These are phyloP conservation scores for Cheilosia urbana DNA, from an alignment of 2,888 invertebrate genomes.

Conservation along the genomic window DNA sequence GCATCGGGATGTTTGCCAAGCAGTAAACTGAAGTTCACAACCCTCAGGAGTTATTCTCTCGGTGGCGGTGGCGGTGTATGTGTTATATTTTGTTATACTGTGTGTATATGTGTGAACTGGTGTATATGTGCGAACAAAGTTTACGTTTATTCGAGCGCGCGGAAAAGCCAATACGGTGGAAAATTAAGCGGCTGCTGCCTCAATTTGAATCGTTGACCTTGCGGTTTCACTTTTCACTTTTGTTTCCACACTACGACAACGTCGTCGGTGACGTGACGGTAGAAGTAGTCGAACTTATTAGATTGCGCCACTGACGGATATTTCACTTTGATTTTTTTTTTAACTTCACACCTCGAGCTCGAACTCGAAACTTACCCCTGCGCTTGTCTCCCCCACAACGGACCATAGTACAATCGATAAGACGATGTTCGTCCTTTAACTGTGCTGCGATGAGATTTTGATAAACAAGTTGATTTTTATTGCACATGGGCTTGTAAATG, in stretches of 20 bases:
- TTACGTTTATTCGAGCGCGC: constrained; percentile 74
- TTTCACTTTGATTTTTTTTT: constrained; percentile 54
- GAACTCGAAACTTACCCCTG: constrained; percentile 18
- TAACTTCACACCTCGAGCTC: constrained; percentile 61
- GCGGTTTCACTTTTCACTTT: constrained; percentile 74
- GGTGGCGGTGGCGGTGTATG: constrained; percentile 39
- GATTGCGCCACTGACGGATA: constrained; percentile 72
- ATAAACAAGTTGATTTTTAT: constrained; percentile 69
- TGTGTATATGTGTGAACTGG: constrained; percentile 57
- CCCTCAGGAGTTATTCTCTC: constrained; percentile 71
- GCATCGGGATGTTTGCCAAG: constrained; percentile 69
- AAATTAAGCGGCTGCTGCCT: constrained; percentile 74
- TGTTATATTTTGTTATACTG: constrained; percentile 2
- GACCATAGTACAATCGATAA: constrained; percentile 61
- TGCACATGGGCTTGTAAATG: constrained; percentile 52
- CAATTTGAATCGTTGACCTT: constrained; percentile 75
- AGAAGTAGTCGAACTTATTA: constrained; percentile 69
- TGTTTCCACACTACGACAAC: constrained; percentile 61
- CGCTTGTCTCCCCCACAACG: constrained; percentile 15
- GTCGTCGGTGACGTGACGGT: constrained; percentile 19
- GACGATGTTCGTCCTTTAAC: constrained; percentile 68
- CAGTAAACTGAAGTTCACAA: constrained; percentile 75
- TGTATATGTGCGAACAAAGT: constrained; percentile 62
- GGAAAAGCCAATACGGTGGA: constrained; percentile 74
- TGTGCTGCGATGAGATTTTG: constrained; percentile 41